These are phyloP conservation scores for Trileptium ribeirensis DNA, from an alignment of 2,888 invertebrate species.

Conservation along the genomic window DNA sequence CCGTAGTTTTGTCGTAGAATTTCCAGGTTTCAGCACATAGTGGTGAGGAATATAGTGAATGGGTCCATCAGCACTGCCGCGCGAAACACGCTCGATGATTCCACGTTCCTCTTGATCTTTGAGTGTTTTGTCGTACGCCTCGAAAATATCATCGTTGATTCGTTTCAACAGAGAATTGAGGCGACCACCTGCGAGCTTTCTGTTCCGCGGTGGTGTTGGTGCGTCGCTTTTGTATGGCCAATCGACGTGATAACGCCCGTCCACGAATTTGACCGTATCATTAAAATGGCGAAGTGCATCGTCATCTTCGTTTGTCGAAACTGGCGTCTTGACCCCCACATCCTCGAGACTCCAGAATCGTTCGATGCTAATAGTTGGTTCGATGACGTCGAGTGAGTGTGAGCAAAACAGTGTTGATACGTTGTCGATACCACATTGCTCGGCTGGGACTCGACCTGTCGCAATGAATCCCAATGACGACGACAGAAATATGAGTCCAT, in stretches of 20 bases:
- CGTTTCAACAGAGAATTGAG: not conserved
- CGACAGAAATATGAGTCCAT: not conserved
- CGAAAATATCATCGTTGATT: conserved; percentile 9
- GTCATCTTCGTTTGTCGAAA: not conserved
- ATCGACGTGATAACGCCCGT: not conserved
- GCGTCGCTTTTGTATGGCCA: not conserved
- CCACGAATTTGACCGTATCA: not conserved
- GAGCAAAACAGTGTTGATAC: not conserved
- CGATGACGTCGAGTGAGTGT: not conserved
- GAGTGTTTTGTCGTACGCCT: conserved; percentile 22
- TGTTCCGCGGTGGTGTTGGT: not conserved
- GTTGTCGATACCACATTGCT: not conserved
- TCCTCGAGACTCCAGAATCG: not conserved
- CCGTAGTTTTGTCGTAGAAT: conserved; percentile 34
- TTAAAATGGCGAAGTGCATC: not conserved
- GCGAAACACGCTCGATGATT: conserved; percentile 24
- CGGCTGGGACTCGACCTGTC: not conserved
- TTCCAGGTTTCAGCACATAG: conserved; percentile 27
- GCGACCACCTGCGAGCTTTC: not conserved
- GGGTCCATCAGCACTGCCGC: not conserved
- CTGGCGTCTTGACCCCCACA: not conserved
- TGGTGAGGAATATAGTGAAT: conserved; percentile 35
- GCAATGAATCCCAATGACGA: not conserved
- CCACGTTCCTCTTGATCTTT: conserved; percentile 16
- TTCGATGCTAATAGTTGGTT: not conserved